Evolutionary conservation across 2,797 vertebrate genomes (phyloP), one percentile per base, ranked within the genome.

Genomic region (Microctenopoma lineatum): DNA sequence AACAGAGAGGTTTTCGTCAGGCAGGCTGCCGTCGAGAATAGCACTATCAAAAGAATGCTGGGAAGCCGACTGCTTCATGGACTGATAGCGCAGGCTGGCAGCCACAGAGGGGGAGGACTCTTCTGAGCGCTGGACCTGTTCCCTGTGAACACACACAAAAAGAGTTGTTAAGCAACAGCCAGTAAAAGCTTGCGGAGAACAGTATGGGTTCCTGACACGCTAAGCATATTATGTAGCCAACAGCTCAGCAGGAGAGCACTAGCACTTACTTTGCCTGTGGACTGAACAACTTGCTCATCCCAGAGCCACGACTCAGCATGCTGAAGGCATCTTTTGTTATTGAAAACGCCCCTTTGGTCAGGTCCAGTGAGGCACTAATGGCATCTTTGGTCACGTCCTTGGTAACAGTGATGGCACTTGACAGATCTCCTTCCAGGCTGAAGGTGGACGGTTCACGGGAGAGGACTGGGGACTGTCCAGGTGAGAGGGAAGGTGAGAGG

Each of bases 311-410:
- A 80, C 97, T 96, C 83, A 98, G 89, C 18, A 95, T 89, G 86
- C 94, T 98, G 76, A 99, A 95, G 74, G 96, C 97, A 0, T 97
- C 97, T 87, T 96, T 98, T 8, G 97, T 99, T 45, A 98, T 91
- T 26, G 95, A 97, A 87, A 99, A 93, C 0, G 97, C 97, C 79
- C 97, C 97, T 87, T 98, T 99, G 85, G 97, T 99, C 81, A 99
- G 90, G 85, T 96, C 97, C 95, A 99, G 89, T 0, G 97, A 98
- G 68, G 91, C 95, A 0, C 93, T 96, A 11, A 99, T 74, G 50
- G 97, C 97, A n/a, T 98, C 97, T 92, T 97, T 97, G 0, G 97
- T 98, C 79, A 92, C 96, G 3, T 96, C 97, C 90, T 96, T 98
- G 53, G 97, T 98, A 87, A 94, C 93, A 25, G 87, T 96, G 70